Percentiles rank a stretch among this genome's conserved stretches.
Conservation (phyloP, 2,888 invertebrate genomes). For the Luperina testacea region DNA sequence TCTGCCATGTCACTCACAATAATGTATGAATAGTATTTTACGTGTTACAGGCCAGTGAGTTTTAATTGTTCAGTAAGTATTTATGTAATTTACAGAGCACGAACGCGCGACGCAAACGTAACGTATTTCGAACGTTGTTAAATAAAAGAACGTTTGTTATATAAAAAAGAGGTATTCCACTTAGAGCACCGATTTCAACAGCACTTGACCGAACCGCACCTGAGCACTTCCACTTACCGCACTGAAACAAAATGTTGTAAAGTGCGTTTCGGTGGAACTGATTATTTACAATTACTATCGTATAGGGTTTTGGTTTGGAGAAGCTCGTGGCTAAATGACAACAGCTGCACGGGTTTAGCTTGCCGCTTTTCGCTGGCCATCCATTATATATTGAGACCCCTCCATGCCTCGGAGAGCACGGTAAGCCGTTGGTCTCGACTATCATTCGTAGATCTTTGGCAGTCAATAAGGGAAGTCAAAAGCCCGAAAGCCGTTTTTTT, state of each 20-base stretch:
- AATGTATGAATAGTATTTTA: constrained; percentile 38
- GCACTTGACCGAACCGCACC: not conserved
- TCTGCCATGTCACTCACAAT: constrained; percentile 46
- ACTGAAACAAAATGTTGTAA: too few relatives aligned
- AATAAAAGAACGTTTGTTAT: too few relatives aligned
- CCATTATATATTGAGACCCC: not conserved
- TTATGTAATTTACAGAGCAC: not conserved
- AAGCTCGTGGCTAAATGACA: not conserved
- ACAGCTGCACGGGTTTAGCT: not conserved
- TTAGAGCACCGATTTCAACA: not conserved
- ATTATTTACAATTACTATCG: not conserved
- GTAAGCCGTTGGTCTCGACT: not conserved
- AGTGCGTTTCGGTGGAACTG: too few relatives aligned
- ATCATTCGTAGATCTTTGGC: not conserved
- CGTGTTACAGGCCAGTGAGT: constrained; percentile 17
- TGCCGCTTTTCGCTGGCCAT: too few relatives aligned
- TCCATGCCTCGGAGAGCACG: not conserved
- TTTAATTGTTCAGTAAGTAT: constrained; percentile 29
- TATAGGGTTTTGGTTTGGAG: not conserved
- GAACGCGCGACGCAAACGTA: not conserved
- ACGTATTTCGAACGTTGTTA: not conserved
- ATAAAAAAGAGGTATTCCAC: not conserved
- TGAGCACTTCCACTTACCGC: not conserved
- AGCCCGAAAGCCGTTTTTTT: not conserved
- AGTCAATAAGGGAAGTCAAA: not conserved